Percentiles rank a stretch among this genome's conserved stretches.
Conservation (phyloP, 2,113 vertebrate species). For the Chroicocephalus ridibundus region DNA sequence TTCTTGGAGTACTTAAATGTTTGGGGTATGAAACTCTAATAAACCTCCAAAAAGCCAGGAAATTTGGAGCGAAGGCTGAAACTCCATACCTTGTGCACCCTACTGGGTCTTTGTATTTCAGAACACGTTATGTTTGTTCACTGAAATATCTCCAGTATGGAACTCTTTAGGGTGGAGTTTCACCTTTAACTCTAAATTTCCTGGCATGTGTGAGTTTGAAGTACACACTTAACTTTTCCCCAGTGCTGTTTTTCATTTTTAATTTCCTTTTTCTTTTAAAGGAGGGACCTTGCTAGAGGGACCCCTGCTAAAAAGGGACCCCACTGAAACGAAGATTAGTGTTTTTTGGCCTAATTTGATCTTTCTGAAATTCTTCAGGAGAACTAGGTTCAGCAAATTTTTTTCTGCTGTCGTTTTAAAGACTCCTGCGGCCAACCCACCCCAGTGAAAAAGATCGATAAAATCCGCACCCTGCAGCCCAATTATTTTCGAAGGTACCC, state of each 20-base stretch:
- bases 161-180: constrained; percentile 7
- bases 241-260: constrained; percentile 35
- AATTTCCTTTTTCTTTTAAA: constrained; percentile 58
- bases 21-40: constrained; percentile 1
- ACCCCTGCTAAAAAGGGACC: constrained; percentile 22
- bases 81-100: constrained; percentile 17
- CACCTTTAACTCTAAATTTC: constrained; percentile 55
- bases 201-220: constrained; percentile 16
- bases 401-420: neutral
- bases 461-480: neutral
- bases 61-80: constrained; percentile 41
- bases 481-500: constrained; percentile 5
- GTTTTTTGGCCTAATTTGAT: neutral
- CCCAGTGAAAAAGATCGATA: neutral
- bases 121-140: neutral
- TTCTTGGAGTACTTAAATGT: constrained; percentile 10
- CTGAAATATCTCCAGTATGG: neutral
- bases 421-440: neutral
- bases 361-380: constrained; percentile 37
- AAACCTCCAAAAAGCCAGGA: constrained; percentile 41
- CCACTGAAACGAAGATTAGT: neutral
- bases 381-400: neutral
- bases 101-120: constrained; percentile 30
- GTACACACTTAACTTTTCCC: neutral
- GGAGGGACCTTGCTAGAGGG: neutral